Conservation (phyloP, 2,797 vertebrate species). For the Mormyrus proboscirostris region DNA sequence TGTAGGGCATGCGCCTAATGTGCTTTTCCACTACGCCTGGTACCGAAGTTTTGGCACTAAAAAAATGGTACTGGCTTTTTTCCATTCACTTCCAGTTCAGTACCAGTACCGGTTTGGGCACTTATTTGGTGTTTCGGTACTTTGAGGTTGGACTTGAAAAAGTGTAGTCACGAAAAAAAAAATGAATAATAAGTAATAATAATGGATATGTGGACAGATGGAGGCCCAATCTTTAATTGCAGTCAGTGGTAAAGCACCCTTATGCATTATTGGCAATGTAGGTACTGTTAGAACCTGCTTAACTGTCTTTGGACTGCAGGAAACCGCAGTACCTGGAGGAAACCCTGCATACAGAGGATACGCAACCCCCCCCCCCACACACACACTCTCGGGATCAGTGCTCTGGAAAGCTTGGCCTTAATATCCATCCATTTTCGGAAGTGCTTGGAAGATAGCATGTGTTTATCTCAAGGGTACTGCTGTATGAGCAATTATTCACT, state of each 20-base stretch:
- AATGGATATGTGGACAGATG: neutral
- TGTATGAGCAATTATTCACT: neutral
- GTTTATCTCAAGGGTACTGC: constrained; percentile 20
- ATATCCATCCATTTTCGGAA: constrained; percentile 8
- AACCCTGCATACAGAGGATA: neutral
- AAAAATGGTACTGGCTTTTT: too few species aligned
- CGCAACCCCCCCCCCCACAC: neutral
- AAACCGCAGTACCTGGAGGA: neutral
- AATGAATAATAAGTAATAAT: neutral
- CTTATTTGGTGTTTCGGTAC: neutral
- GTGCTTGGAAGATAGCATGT: constrained; percentile 12
- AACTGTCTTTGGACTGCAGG: neutral
- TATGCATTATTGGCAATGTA: neutral
- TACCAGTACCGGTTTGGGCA: too few species aligned
- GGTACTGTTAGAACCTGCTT: neutral
- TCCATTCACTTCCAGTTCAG: too few species aligned
- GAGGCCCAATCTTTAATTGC: neutral
- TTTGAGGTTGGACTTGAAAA: neutral
- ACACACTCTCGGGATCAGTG: neutral
- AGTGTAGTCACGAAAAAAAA: neutral
- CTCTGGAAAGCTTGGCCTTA: neutral
- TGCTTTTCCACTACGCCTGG: too few species aligned
- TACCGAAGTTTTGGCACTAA: too few species aligned
- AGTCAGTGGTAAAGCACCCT: neutral
- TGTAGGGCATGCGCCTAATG: too few species aligned